phyloP scores from a whole-genome alignment of 2,113 vertebrate genomes.

The Dicerorhinus sumatrensis region DNA sequence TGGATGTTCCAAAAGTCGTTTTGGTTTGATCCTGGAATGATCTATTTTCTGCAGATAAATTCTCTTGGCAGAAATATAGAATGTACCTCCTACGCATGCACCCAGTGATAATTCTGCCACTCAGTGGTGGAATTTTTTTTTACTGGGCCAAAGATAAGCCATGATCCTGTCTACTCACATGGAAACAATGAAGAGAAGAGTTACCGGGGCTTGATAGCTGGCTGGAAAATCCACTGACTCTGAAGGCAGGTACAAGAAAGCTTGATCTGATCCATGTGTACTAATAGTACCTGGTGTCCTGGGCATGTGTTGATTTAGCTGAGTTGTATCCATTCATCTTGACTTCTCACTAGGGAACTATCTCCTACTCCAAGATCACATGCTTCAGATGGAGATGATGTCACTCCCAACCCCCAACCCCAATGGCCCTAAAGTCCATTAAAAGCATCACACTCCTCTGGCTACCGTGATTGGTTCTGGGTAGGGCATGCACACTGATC shows the following conservation, averaged over 20 bases:
- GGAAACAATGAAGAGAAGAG: background rate
- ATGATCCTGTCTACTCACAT: background rate
- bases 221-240: background rate
- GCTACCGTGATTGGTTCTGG: background rate
- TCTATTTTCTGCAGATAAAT: background rate
- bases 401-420: background rate
- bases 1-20: background rate
- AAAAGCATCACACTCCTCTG: background rate
- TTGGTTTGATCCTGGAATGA: background rate
- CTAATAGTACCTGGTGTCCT: background rate
- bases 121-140: background rate
- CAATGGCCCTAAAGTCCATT: background rate
- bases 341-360: background rate
- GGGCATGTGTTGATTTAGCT: background rate
- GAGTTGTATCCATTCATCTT: background rate
- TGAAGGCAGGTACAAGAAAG: background rate
- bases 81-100: background rate
- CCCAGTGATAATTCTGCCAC: background rate
- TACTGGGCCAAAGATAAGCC: background rate
- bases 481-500: background rate
- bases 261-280: fast-evolving
- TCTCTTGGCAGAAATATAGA: background rate
- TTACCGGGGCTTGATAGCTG: background rate
- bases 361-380: background rate
- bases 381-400: background rate